These are phyloP conservation scores for Papilio protenor DNA, from an alignment of 2,888 invertebrate species.

Conservation along the genomic window DNA sequence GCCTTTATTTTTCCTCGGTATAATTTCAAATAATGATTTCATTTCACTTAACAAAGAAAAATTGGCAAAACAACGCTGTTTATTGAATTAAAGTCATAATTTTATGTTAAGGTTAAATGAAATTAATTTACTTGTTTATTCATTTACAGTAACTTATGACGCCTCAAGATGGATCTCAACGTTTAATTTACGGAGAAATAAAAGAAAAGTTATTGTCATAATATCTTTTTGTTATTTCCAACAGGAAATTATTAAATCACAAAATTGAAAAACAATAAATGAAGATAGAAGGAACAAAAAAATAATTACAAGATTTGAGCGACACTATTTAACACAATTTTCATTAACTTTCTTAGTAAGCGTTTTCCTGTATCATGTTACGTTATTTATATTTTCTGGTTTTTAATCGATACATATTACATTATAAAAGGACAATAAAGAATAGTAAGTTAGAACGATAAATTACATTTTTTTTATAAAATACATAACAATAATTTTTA, in stretches of 20 bases:
- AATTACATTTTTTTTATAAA: too few species aligned
- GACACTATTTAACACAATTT: neutral
- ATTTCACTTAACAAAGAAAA: slow-evolving; percentile 26
- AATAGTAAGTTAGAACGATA: too few species aligned
- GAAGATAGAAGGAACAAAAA: neutral
- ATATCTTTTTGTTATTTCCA: neutral
- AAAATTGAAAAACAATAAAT: neutral
- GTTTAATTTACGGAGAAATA: neutral
- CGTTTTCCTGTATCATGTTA: neutral
- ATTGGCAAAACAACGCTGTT: slow-evolving; percentile 12
- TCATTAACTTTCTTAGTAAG: neutral
- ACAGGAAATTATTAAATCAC: neutral
- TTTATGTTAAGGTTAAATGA: slow-evolving; percentile 40
- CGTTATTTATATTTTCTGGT: too few species aligned
- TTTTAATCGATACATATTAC: too few species aligned
- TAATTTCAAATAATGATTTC: slow-evolving; percentile 15
- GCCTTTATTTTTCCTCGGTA: neutral
- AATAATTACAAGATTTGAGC: neutral
- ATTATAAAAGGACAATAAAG: too few species aligned
- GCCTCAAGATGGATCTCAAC: neutral
- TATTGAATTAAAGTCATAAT: slow-evolving; percentile 31
- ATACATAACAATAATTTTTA: too few species aligned
- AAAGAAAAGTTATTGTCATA: neutral
- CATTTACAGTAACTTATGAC: slow-evolving; percentile 8
- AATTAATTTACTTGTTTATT: slow-evolving; percentile 43